Percentiles rank a stretch among this genome's conserved stretches.
phyloP scores from a whole-genome alignment of 2,888 invertebrate genomes.

The Xestia xanthographa region DNA sequence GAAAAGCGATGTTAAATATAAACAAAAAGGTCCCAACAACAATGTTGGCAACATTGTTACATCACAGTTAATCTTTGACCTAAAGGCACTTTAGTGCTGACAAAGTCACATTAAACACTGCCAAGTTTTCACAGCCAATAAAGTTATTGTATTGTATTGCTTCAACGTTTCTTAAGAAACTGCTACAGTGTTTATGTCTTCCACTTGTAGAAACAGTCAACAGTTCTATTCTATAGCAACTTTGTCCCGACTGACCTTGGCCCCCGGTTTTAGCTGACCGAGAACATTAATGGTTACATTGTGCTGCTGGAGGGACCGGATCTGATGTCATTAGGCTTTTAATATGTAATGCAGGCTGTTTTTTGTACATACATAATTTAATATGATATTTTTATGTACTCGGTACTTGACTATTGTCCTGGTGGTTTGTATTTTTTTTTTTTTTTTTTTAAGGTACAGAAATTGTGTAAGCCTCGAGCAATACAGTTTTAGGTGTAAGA shows the following conservation, averaged over 20 bases:
- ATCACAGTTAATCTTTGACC: background rate
- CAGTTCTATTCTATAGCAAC: conserved; percentile 8
- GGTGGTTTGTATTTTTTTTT: background rate
- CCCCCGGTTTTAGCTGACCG: conserved; percentile 14
- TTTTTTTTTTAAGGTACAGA: background rate
- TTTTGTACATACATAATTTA: background rate
- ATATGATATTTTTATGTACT: conserved; percentile 25
- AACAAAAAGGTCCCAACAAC: background rate
- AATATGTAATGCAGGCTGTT: conserved; percentile 26
- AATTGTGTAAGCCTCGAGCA: background rate
- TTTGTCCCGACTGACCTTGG: conserved; percentile 39
- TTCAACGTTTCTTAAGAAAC: background rate
- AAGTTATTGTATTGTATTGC: conserved; percentile 1
- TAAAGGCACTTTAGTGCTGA: background rate
- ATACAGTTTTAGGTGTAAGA: background rate
- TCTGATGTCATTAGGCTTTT: conserved; percentile 44
- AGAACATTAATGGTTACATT: conserved; percentile 46
- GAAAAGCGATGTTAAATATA: background rate
- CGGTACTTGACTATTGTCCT: background rate
- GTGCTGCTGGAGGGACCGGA: conserved; percentile 46
- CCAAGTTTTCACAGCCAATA: background rate
- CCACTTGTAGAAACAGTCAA: conserved; percentile 2
- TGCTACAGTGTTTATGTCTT: background rate
- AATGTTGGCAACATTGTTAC: background rate
- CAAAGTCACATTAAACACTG: background rate